Percentiles rank a stretch among this genome's conserved stretches.
These are phyloP conservation scores for honey bee (Apis mellifera) DNA, from an alignment of 1,140 invertebrate species.

Conservation along the genomic window Amel_HAv3.1 CM009931.2:12372001-12372500, in stretches of 20 bases:
- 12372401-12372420: too few relatives aligned
- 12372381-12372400: too few relatives aligned
- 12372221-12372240: constrained; percentile 26
- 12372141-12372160: neutral
- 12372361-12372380: too few relatives aligned
- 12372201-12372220: too few relatives aligned
- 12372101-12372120: neutral
- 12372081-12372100: neutral
- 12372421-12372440: too few relatives aligned
- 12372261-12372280: neutral
- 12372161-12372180: too few relatives aligned
- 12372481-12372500: neutral
- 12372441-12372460: neutral
- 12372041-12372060: neutral
- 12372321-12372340: neutral
- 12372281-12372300: constrained; percentile 19
- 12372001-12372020: neutral
- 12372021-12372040: neutral
- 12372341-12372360: neutral
- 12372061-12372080: too few relatives aligned
- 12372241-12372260: constrained; percentile 29
- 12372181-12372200: neutral
- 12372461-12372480: neutral
- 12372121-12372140: too few relatives aligned
- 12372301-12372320: neutral